These are phyloP conservation scores for Stegophylla sp. DNA, from an alignment of 2,888 invertebrate genomes.

Conservation along the genomic window DNA sequence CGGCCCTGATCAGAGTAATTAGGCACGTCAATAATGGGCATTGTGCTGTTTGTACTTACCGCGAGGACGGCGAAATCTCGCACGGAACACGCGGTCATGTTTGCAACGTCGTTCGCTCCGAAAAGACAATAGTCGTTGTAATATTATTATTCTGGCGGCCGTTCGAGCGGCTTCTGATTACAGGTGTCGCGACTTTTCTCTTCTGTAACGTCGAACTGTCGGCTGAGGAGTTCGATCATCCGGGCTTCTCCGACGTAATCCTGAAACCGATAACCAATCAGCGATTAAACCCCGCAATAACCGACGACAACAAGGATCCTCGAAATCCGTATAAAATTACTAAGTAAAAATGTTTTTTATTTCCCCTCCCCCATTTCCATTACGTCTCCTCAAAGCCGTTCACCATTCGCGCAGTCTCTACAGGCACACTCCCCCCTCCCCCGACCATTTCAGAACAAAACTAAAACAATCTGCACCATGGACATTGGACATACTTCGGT, in stretches of 20 bases:
- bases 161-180: not conserved
- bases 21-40: not conserved
- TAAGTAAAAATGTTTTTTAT: too few relatives aligned
- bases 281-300: not conserved
- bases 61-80: not conserved
- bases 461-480: too few relatives aligned
- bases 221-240: constrained; percentile 16
- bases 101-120: not conserved
- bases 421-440: too few relatives aligned
- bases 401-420: too few relatives aligned
- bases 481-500: too few relatives aligned
- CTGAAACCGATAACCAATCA: constrained; percentile 28
- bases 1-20: too few relatives aligned
- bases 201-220: not conserved
- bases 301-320: too few relatives aligned
- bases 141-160: too few relatives aligned
- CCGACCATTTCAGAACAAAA: too few relatives aligned
- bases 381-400: too few relatives aligned
- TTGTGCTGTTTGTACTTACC: not conserved
- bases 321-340: too few relatives aligned
- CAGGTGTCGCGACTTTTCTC: not conserved
- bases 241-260: constrained; percentile 33
- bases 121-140: not conserved
- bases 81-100: not conserved
- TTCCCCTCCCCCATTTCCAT: too few relatives aligned